Conservation (phyloP, 2,888 invertebrate genomes). For the Nezara viridula region DNA sequence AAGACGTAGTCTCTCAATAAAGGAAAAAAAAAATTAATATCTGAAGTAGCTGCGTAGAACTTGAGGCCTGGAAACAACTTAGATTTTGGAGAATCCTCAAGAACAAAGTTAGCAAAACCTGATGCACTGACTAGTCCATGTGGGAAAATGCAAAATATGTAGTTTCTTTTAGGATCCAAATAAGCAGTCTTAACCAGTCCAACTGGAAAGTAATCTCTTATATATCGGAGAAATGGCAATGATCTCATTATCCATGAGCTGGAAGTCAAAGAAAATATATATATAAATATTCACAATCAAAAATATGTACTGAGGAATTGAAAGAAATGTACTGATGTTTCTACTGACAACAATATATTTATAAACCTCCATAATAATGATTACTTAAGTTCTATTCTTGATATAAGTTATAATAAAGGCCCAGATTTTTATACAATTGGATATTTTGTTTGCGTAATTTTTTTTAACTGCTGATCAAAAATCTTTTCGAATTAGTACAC, state of each 20-base stretch:
- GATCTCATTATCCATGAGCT: slow-evolving; percentile 76
- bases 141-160: slow-evolving; percentile 89
- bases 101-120: slow-evolving; percentile 83
- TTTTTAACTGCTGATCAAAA: too few species aligned
- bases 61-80: slow-evolving; percentile 77
- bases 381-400: too few species aligned
- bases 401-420: too few species aligned
- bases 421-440: too few species aligned
- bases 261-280: slow-evolving; percentile 63
- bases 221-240: slow-evolving; percentile 80
- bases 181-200: slow-evolving; percentile 86
- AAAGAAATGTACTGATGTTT: too few species aligned
- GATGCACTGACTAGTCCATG: slow-evolving; percentile 91
- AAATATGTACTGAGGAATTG: too few species aligned
- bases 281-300: too few species aligned
- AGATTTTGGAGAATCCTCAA: slow-evolving; percentile 74
- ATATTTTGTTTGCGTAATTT: too few species aligned
- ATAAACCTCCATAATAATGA: too few species aligned
- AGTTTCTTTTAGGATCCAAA: slow-evolving; percentile 83
- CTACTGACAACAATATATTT: too few species aligned
- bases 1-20: slow-evolving; percentile 75
- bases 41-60: slow-evolving; percentile 77
- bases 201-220: slow-evolving; percentile 88
- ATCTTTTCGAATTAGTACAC: too few species aligned
- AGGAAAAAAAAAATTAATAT: slow-evolving; percentile 81